Percentiles rank a stretch among this genome's conserved stretches.
These are phyloP conservation scores for Scaptomyza flava DNA, from an alignment of 2,888 invertebrate genomes.

Conservation along the genomic window DNA sequence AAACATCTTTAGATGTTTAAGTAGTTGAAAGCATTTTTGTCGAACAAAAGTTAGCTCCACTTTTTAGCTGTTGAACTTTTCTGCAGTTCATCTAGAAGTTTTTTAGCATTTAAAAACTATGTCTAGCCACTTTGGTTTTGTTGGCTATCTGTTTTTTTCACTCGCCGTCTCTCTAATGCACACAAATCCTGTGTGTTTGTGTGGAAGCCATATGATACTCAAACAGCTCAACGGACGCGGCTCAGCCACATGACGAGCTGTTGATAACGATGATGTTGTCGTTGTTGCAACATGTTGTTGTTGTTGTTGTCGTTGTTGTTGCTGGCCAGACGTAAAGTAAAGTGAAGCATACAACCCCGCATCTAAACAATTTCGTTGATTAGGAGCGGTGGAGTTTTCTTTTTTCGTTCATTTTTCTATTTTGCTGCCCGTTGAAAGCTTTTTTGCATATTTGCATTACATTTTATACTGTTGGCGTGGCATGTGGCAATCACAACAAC, in stretches of 20 bases:
- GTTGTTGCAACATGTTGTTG: constrained; percentile 11
- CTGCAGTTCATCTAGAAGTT: constrained; percentile 15
- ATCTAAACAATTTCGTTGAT: constrained; percentile 64
- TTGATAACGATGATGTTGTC: constrained; percentile 72
- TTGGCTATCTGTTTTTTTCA: constrained; percentile 6
- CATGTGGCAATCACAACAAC: constrained; percentile 57
- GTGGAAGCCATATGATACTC: constrained; percentile 71
- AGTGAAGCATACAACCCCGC: constrained; percentile 34
- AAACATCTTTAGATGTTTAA: neutral
- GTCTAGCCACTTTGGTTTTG: constrained; percentile 32
- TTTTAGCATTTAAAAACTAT: constrained; percentile 9
- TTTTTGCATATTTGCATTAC: constrained; percentile 75
- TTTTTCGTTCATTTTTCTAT: neutral
- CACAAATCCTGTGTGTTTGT: constrained; percentile 61
- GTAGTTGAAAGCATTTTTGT: constrained; percentile 1
- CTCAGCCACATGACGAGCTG: constrained; percentile 58
- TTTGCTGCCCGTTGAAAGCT: constrained; percentile 44
- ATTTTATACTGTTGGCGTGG: constrained; percentile 63
- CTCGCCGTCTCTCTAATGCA: constrained; percentile 37
- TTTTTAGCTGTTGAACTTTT: constrained; percentile 16
- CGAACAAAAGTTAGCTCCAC: neutral
- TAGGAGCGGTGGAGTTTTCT: constrained; percentile 24
- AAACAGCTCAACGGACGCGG: constrained; percentile 56
- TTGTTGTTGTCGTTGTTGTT: constrained; percentile 39
- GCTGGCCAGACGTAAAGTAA: constrained; percentile 44